These are phyloP conservation scores for Nanorana parkeri DNA, from an alignment of 2,113 vertebrate species.

Conservation along the genomic window DNA sequence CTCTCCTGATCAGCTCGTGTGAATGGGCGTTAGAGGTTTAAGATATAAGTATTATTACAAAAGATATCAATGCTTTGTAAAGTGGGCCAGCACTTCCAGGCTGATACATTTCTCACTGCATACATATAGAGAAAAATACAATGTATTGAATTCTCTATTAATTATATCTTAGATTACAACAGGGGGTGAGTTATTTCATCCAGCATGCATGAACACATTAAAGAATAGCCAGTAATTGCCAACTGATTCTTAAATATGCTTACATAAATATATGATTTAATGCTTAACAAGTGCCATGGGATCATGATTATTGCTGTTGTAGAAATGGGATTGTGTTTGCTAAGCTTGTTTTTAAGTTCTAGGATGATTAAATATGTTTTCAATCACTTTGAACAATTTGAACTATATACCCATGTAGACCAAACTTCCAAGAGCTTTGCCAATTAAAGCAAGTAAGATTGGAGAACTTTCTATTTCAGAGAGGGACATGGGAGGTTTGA, in stretches of 20 bases:
- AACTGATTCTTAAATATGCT: slow-evolving; percentile 8
- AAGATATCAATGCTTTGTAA: too few species aligned
- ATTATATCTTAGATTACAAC: not conserved
- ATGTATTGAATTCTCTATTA: too few species aligned
- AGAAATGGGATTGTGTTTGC: slow-evolving; percentile 30
- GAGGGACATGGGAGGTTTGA: slow-evolving; percentile 13
- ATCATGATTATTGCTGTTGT: slow-evolving; percentile 25
- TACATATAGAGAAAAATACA: too few species aligned
- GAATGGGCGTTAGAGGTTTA: too few species aligned
- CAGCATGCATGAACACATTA: not conserved
- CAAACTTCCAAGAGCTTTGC: slow-evolving; percentile 40
- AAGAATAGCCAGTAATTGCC: slow-evolving; percentile 24
- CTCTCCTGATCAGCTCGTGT: too few species aligned
- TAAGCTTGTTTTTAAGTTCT: slow-evolving; percentile 38
- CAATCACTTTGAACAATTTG: slow-evolving; percentile 44
- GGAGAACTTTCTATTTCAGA: slow-evolving; percentile 44
- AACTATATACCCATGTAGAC: slow-evolving; percentile 40
- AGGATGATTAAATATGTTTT: slow-evolving; percentile 35
- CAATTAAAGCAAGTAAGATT: slow-evolving; percentile 39
- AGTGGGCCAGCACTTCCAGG: too few species aligned
- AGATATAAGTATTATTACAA: too few species aligned
- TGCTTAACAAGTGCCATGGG: slow-evolving; percentile 32
- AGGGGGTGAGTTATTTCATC: not conserved
- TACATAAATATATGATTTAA: slow-evolving; percentile 47
- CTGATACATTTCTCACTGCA: too few species aligned